Conservation (phyloP, 2,113 vertebrate species). For the Zosterops pallidus region DNA sequence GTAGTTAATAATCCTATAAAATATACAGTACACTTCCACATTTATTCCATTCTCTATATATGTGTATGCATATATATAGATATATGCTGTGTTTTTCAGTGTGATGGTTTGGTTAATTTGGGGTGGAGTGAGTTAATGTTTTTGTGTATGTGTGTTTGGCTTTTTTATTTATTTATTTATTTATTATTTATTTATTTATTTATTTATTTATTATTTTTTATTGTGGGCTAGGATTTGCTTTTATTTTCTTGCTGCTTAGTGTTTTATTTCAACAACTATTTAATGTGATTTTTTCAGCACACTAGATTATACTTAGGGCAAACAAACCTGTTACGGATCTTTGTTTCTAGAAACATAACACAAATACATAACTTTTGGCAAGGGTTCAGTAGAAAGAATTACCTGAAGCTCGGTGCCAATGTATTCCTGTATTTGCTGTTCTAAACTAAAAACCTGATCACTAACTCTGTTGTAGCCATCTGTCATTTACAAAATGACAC, state of each 20-base stretch:
- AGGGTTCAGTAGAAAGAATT: constrained; percentile 48
- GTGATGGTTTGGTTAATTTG: background rate
- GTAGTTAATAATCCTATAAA: background rate
- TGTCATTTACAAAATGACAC: constrained; percentile 58
- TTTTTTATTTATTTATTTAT: too few relatives aligned
- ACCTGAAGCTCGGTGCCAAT: constrained; percentile 37
- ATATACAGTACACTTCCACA: background rate
- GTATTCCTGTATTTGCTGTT: constrained; percentile 23
- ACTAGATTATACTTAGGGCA: background rate
- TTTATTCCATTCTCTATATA: background rate
- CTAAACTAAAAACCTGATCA: constrained; percentile 42
- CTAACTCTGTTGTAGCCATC: constrained; percentile 17
- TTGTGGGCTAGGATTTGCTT: background rate
- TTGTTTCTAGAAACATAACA: background rate
- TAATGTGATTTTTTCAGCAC: background rate
- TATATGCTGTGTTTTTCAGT: background rate
- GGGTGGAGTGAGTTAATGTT: background rate
- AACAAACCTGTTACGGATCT: background rate
- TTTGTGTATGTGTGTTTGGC: background rate
- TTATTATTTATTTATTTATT: too few relatives aligned
- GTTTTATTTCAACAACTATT: background rate
- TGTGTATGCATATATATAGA: background rate
- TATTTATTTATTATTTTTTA: background rate
- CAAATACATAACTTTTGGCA: constrained; percentile 9
- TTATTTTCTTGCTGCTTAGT: background rate